Conservation (phyloP, 1,140 invertebrate genomes). For the Drepana arcuata region DNA sequence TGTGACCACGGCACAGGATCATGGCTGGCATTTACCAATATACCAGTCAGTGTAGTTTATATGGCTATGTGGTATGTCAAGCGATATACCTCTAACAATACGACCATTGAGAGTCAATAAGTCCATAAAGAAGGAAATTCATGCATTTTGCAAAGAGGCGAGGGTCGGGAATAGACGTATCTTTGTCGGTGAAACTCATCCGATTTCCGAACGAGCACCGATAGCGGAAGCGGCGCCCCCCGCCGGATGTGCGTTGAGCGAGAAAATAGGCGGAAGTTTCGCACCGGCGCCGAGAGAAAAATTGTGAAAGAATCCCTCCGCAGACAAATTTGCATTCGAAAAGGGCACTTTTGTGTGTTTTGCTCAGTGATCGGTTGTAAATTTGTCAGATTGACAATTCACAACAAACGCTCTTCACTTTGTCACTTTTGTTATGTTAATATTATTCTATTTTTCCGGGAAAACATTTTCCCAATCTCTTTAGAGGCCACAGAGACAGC, state of each 20-base stretch:
- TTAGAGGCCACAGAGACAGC: too few relatives aligned
- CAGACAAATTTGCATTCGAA: slow-evolving; percentile 60
- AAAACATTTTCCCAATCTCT: too few relatives aligned
- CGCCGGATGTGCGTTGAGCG: slow-evolving; percentile 55
- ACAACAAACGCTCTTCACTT: slow-evolving; percentile 30
- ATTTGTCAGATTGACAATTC: slow-evolving; percentile 64
- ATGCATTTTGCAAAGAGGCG: slow-evolving; percentile 45
- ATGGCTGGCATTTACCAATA: too few relatives aligned
- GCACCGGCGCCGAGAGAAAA: slow-evolving; percentile 41
- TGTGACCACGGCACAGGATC: too few relatives aligned
- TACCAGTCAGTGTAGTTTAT: too few relatives aligned
- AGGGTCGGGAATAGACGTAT: slow-evolving; percentile 29
- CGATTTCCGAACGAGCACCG: slow-evolving; percentile 46
- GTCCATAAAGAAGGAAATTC: slow-evolving; percentile 44
- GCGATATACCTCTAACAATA: too few relatives aligned
- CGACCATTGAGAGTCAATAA: slow-evolving; percentile 32
- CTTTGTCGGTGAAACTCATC: slow-evolving; percentile 33
- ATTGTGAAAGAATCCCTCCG: slow-evolving; percentile 38
- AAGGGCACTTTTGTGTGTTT: slow-evolving; percentile 50
- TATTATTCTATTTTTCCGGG: slow-evolving; percentile 15
- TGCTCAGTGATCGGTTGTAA: slow-evolving; percentile 47
- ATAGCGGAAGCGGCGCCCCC: slow-evolving; percentile 34
- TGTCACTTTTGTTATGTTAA: slow-evolving; percentile 61
- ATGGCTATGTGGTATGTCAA: too few relatives aligned
- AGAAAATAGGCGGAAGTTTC: slow-evolving; percentile 65